Base-by-base conservation (phyloP, 2,888 invertebrate species). In the Netelia inedita region DNA sequence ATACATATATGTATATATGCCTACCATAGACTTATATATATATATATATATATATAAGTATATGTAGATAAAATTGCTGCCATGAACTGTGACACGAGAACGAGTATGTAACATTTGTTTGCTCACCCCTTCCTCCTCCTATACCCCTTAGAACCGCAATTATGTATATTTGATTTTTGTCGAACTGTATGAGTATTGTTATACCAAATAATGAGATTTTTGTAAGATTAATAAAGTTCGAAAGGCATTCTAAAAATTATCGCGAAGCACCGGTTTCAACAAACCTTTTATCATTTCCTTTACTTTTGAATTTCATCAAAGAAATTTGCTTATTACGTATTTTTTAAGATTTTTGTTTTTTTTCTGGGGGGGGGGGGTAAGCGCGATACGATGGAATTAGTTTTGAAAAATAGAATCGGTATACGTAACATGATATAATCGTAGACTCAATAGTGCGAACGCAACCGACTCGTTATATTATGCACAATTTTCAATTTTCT, bases 61-160 rank as follows among this genome's bases (percentile, higher is more conserved):
- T 63, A 35, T 35, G 14, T 14, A 35, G n/a, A 14, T 21, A n/a
- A 35, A 5, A n/a, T 35, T 63, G 6, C 16, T 61, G 23, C 63
- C 65, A 16, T 72, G 71, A 79, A 79, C 79, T 57, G 16, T 65
- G 79, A 72, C 71, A 76, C 23, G 71, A 11, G 5, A 43, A 23
- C 68, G 28, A 79, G 71, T 71, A 46, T 61, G 61, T 78, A 21
- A 35, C 50, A 50, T 50, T 69, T 11, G 28, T 10, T 79, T 55
- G n/a, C 10, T 55, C 61, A 41, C 19, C 35, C 41, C 53, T 71
- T 63, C 79, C 11, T 14, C 46, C 46, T 14, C 46, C 46, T 46
- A 0, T 14, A 71, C 46, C 50, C 46, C 61, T 16, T 35, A 5
- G 6, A 19, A 50, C 14, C 73, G 71, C 28, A 63, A 72, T 72